phyloP scores from a whole-genome alignment of 2,888 invertebrate species.

The Bruchidius siliquastri region DNA sequence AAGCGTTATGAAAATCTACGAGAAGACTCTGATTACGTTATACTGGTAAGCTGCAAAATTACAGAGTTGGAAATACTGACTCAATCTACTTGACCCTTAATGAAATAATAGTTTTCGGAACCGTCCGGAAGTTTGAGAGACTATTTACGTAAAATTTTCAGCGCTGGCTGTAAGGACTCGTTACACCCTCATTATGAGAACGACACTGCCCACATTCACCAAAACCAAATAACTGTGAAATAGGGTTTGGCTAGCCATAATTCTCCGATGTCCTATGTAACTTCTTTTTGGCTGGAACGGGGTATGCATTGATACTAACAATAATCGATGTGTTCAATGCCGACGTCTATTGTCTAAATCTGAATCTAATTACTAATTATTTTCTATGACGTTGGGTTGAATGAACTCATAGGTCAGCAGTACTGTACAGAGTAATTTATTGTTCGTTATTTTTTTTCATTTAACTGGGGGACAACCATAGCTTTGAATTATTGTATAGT shows the following conservation, averaged over 20 bases:
- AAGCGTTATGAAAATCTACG: too few species aligned
- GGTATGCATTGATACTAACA: not conserved
- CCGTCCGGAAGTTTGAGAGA: too few species aligned
- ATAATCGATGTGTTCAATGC: not conserved
- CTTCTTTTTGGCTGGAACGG: not conserved
- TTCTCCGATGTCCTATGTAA: not conserved
- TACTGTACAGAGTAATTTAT: not conserved
- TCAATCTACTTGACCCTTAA: too few species aligned
- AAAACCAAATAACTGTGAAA: not conserved
- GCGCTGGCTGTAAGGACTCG: too few species aligned
- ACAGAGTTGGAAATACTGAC: too few species aligned
- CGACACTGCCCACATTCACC: not conserved
- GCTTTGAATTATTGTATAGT: too few species aligned
- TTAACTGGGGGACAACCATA: not conserved
- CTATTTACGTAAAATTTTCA: too few species aligned
- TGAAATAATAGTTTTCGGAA: too few species aligned
- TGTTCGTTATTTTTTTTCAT: not conserved
- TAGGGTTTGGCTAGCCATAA: not conserved
- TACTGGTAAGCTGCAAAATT: too few species aligned
- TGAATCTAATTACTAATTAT: not conserved
- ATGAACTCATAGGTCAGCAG: not conserved
- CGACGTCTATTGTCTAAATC: not conserved
- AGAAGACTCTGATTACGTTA: too few species aligned
- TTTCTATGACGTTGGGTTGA: not conserved
- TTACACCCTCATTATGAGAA: not conserved